Evolutionary conservation across 23 tunicate genomes (phyloP).

Genomic region (Halocynthia aurantium): DNA sequence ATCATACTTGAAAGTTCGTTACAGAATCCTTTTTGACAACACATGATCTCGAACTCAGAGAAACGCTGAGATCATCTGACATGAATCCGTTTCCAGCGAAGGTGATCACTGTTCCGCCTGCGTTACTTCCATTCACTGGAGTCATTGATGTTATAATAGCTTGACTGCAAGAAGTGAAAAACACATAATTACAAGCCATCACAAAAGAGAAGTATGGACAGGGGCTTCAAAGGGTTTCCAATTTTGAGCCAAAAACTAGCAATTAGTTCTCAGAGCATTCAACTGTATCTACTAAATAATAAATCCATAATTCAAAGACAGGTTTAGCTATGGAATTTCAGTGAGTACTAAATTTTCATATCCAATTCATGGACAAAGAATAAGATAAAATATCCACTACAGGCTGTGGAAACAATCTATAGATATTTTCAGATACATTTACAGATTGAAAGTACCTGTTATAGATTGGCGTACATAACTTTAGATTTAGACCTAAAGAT

Average conservation of each 20-base stretch:
- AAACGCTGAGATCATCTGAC: conserved; percentile 16
- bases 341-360: too few relatives aligned
- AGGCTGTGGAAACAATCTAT: too few relatives aligned
- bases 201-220: too few relatives aligned
- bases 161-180: neutral
- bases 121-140: conserved; percentile 42
- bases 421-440: too few relatives aligned
- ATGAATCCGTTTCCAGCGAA: conserved; percentile 66
- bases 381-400: too few relatives aligned
- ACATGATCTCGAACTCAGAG: conserved; percentile 32
- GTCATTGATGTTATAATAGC: conserved; percentile 19
- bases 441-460: too few relatives aligned
- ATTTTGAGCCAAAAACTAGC: neutral
- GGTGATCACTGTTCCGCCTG: conserved; percentile 55
- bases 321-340: too few relatives aligned
- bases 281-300: neutral
- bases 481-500: too few relatives aligned
- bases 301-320: too few relatives aligned
- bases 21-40: conserved; percentile 8
- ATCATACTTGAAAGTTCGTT: conserved; percentile 14
- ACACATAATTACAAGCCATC: too few relatives aligned
- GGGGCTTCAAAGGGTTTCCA: neutral
- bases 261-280: neutral
- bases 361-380: too few relatives aligned
- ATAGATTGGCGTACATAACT: too few relatives aligned